Conservation (phyloP, 1,140 invertebrate species). For the Oryzaephilus surinamensis region DNA sequence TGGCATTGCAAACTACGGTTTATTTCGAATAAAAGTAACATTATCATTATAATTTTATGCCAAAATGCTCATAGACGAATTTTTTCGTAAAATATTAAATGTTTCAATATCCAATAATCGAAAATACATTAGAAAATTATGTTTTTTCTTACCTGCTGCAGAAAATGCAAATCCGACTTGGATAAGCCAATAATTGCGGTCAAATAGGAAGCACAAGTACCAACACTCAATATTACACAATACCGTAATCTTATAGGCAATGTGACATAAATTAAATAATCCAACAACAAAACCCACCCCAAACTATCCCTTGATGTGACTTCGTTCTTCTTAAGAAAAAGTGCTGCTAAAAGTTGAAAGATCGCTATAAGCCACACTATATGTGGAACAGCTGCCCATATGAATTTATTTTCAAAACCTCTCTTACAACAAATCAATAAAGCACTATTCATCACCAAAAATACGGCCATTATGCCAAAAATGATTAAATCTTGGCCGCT, state of each 20-base stretch:
- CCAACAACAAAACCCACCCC: conserved; percentile 69
- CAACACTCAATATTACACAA: conserved; percentile 48
- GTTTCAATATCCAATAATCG: too few relatives aligned
- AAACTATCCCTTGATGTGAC: conserved; percentile 47
- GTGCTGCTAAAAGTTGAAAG: conserved; percentile 46
- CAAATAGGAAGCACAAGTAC: conserved; percentile 48
- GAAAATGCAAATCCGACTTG: conserved; percentile 7
- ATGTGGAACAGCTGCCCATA: conserved; percentile 47
- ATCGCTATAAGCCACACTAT: conserved; percentile 52
- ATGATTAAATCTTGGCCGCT: conserved; percentile 43
- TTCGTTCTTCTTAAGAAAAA: conserved; percentile 45
- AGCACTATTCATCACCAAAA: conserved; percentile 43
- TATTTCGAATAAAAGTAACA: too few relatives aligned
- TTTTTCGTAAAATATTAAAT: too few relatives aligned
- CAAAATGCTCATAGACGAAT: too few relatives aligned
- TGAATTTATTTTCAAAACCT: conserved; percentile 33
- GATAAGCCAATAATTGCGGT: conserved; percentile 17
- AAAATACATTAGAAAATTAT: too few relatives aligned
- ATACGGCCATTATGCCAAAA: conserved; percentile 39
- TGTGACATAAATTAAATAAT: conserved; percentile 77
- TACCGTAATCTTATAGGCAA: conserved; percentile 61
- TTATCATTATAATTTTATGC: too few relatives aligned
- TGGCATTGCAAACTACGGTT: too few relatives aligned
- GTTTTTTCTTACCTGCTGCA: conserved; percentile 7
- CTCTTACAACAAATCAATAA: conserved; percentile 42